Base-by-base conservation (phyloP, 1,140 invertebrate species). In the Tribolium castaneum region DNA sequence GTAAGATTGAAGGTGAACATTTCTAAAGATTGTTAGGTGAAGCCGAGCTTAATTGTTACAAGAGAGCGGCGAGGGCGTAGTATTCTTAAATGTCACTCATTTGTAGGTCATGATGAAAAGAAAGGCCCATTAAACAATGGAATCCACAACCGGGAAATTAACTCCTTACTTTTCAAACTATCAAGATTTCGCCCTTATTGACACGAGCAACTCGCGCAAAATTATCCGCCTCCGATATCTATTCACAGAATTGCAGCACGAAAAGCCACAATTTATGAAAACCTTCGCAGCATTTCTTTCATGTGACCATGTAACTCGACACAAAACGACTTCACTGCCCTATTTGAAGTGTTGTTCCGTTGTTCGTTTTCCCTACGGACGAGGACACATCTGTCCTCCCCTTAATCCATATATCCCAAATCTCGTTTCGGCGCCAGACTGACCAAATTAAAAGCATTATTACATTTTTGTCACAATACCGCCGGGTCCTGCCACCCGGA, bases 331-430 rank as follows among this genome's bases (percentile, higher is more conserved):
- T 66, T 66, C 30, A 13, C 25, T 66, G 59, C 12, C 30, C 59
- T 39, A 66, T 66, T 66, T 66, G 59, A 66, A 66, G 59, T 39
- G 59, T 66, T 66, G 59, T 66, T 66, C 59, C 59, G 59, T 66
- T 66, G 59, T 66, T 66, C 59, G 59, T 66, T 66, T 66, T 66
- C 59, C 59, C 59, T 66, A 66, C n/a, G 59, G 59, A 66, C 59
- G 30, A 66, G 30, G 30, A 35, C 59, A 66, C 59, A 66, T 66
- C 59, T 66, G 59, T 66, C 59, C 59, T 39, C 59, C 59, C 59
- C 59, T 66, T 66, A 66, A 66, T 66, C 59, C 59, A 66, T 66
- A 66, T 66, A 66, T 66, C 59, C 59, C 59, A 66, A 66, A 66
- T 66, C 59, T 66, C 59, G 59, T 66, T 66, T 66, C 59, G 59